These are phyloP conservation scores for Amphiprion clarkii DNA, from an alignment of 2,797 vertebrate species.

Conservation along the genomic window DNA sequence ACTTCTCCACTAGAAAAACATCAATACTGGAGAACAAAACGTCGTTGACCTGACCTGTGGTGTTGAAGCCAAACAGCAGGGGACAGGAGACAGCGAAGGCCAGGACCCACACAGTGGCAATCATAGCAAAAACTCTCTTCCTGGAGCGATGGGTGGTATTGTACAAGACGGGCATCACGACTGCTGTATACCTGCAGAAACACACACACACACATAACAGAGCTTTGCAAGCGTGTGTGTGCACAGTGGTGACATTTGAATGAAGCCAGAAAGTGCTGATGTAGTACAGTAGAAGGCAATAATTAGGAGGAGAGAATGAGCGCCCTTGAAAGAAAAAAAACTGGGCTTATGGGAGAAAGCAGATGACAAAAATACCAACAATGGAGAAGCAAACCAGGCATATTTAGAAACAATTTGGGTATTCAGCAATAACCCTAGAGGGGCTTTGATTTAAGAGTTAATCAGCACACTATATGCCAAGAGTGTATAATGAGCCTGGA, in stretches of 20 bases:
- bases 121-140: constrained; percentile 93
- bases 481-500: constrained; percentile 64
- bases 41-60: constrained; percentile 88
- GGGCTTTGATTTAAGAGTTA: constrained; percentile 72
- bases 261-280: constrained; percentile 44
- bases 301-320: constrained; percentile 36
- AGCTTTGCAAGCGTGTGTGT: background rate
- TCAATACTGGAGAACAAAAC: background rate
- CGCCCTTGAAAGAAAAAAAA: constrained; percentile 4
- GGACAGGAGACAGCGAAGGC: constrained; percentile 95
- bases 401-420: constrained; percentile 60
- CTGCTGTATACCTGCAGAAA: constrained; percentile 91
- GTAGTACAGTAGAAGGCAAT: constrained; percentile 13
- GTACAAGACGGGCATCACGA: constrained; percentile 95
- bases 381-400: constrained; percentile 44
- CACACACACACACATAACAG: constrained; percentile 30
- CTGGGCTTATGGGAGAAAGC: constrained; percentile 24
- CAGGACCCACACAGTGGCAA: constrained; percentile 91
- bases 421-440: constrained; percentile 65
- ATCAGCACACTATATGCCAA: constrained; percentile 61
- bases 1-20: background rate
- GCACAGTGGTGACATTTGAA: constrained; percentile 37
- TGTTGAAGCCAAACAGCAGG: constrained; percentile 95
- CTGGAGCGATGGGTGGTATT: constrained; percentile 93
- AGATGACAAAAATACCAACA: constrained; percentile 43